Conservation (phyloP, 2,113 vertebrate species). For the Hyperopisus bebe region DNA sequence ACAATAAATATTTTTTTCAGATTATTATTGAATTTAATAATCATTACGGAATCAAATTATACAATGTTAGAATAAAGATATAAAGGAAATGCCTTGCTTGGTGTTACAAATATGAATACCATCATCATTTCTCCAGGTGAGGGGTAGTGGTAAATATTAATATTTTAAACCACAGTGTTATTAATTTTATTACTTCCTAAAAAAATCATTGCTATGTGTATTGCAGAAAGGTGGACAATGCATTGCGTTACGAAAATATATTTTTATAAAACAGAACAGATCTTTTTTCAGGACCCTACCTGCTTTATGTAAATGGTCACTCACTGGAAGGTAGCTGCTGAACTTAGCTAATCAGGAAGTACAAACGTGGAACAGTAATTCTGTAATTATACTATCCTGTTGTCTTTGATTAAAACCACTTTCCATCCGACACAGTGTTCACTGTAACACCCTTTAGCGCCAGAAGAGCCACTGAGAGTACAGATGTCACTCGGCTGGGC, state of each 20-base stretch:
- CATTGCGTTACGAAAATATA: background rate
- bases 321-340: too few relatives aligned
- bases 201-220: background rate
- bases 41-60: background rate
- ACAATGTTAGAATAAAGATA: background rate
- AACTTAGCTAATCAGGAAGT: background rate
- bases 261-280: background rate
- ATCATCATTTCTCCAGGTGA: background rate
- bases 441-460: background rate
- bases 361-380: background rate
- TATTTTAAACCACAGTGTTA: background rate
- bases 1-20: background rate
- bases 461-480: background rate
- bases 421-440: background rate
- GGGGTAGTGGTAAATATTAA: background rate
- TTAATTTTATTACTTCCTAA: background rate
- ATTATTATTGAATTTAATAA: background rate
- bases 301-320: background rate
- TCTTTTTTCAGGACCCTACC: background rate
- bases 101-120: background rate
- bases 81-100: background rate
- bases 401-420: background rate
- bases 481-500: background rate
- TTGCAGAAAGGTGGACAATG: background rate
- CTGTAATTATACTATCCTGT: background rate